Evolutionary conservation across 2,888 invertebrate genomes (phyloP), one percentile per base, ranked within the genome.

Genomic region (Mayetiola destructor): DNA sequence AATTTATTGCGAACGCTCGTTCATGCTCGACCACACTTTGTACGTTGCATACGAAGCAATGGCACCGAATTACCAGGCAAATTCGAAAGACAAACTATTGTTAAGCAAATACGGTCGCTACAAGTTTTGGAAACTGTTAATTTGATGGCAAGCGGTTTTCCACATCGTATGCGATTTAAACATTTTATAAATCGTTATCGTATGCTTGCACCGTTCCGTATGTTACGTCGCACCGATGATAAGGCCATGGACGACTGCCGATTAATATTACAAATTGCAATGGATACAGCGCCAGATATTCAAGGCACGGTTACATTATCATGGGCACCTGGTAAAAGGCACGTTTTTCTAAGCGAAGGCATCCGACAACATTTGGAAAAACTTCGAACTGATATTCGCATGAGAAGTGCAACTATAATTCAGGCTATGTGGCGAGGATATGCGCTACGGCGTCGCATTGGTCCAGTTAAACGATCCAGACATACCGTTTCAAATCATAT

Each of bases 121-220:
- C 87, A 88, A 71, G 84, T 93, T n/a, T 75, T 94, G 56, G 94
- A 95, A 75, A 94, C 94, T 40, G 91, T 93, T 18, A 92, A 93
- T 71, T 75, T 95, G 60, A 94, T 94, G 93, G 91, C 92, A 14
- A 88, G 88, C 66, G 93, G 93, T 9, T 92, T 88, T 72, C 94
- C 94, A 27, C 94, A 95, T 71, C 80, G 92, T 64, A 90, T 94
- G 91, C 80, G 93, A 23, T 94, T 93, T 73, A 92, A 90, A 69
- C 89, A 89, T 36, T 94, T 94, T 73, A 86, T 86, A 68, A 79
- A 81, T 1, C 80, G 93, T 29, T 95, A 94, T 74, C 80, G 87
- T 63, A 79, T 90, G 67, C 75, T 93, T 64, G 89, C 87, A 57
- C 84, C 87, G n/a, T 88, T 88, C 67, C 80, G 81, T 61, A 78